A percentile compares a stretch with the other conserved stretches of the same genome.
Evolutionary conservation across 1,140 invertebrate genomes (phyloP).

Genomic region (Camponotus pennsylvanicus): DNA sequence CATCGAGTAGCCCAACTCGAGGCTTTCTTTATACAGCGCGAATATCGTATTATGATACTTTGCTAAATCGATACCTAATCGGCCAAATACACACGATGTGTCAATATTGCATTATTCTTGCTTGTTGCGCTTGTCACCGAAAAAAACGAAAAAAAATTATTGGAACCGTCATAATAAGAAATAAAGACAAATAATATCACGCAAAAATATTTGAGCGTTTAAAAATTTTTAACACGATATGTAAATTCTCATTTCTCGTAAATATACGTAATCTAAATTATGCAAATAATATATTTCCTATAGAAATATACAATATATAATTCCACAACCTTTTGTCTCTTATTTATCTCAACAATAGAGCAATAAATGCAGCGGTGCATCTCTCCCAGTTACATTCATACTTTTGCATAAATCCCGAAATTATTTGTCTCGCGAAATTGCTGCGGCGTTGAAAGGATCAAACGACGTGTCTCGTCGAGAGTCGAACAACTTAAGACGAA

Average conservation of each 20-base stretch:
- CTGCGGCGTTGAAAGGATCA: conserved; percentile 23
- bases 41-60: conserved; percentile 44
- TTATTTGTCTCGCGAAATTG: conserved; percentile 16
- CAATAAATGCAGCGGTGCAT: neutral
- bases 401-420: conserved; percentile 38
- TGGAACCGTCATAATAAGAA: neutral
- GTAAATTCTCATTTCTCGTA: neutral
- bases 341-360: neutral
- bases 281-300: neutral
- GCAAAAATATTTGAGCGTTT: neutral
- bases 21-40: neutral
- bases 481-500: neutral
- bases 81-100: neutral
- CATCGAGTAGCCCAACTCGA: neutral
- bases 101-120: neutral
- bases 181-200: neutral
- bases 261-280: conserved; percentile 7
- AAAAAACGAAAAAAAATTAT: neutral
- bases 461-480: conserved; percentile 29
- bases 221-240: neutral
- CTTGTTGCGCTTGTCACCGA: neutral
- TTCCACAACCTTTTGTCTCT: conserved; percentile 6
- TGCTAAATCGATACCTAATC: conserved; percentile 17
- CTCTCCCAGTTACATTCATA: neutral
- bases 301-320: neutral